phyloP scores from a whole-genome alignment of 2,888 invertebrate species.

The Phragmatobia fuliginosa region DNA sequence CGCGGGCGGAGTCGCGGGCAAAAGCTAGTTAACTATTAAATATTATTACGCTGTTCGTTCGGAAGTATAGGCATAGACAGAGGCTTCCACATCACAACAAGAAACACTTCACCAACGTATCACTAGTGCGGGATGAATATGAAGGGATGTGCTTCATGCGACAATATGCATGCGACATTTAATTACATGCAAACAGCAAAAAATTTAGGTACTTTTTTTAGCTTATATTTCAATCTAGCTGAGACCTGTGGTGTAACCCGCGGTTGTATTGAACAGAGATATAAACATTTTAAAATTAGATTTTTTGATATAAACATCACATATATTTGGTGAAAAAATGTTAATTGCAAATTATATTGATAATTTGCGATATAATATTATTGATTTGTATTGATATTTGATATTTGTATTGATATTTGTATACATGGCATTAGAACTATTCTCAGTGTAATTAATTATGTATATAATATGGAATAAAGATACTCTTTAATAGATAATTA shows the following conservation, averaged over 20 bases:
- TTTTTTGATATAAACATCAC: too few species aligned
- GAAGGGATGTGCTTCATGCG: slow-evolving; percentile 51
- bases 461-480: not conserved
- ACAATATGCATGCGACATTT: slow-evolving; percentile 30
- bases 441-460: not conserved
- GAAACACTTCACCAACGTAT: slow-evolving; percentile 32
- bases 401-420: too few species aligned
- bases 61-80: slow-evolving; percentile 31
- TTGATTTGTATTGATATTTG: too few species aligned
- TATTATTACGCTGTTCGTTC: slow-evolving; percentile 21
- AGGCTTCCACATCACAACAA: slow-evolving; percentile 24
- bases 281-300: too few species aligned
- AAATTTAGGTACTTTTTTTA: not conserved
- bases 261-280: too few species aligned
- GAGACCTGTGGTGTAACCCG: too few species aligned
- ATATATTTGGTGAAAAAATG: too few species aligned
- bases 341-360: too few species aligned
- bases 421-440: not conserved
- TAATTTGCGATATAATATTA: too few species aligned
- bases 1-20: too few species aligned
- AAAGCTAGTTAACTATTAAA: not conserved
- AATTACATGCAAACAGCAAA: slow-evolving; percentile 11
- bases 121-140: slow-evolving; percentile 48
- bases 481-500: too few species aligned
- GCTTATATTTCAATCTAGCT: too few species aligned